Base-by-base conservation (phyloP, 2,797 vertebrate genomes). In the Mallotus villosus region DNA sequence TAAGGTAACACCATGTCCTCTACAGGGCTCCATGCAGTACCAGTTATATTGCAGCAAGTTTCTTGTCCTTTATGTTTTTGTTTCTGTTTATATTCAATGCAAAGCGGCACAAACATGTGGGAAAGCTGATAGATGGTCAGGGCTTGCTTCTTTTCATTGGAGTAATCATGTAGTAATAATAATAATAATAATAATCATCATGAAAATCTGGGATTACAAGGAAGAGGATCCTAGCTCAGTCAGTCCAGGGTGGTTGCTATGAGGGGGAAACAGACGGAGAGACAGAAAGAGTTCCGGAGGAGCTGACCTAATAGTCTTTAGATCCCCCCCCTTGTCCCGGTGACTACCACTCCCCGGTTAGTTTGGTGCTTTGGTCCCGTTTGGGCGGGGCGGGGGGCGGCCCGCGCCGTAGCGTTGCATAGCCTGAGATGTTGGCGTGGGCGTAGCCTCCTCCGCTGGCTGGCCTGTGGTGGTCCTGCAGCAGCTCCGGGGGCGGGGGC, bases 281-380 rank as follows among this genome's bases (percentile, higher is more conserved):
- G 63, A 83, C 71, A 61, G 55, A 34, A 41, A 12, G 67, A 64
- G 82, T 79, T 75, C 72, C 75, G 74, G 71, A 63, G 34, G 75
- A 65, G 68, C 76, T 77, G 73, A 74, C 71, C 82, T 76, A 75
- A 53, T 79, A 67, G 74, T 77, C n/a, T 71, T 69, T 70, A 77
- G 77, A 80, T 59, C 46, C 78, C 16, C 79, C 67, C 66, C 69
- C 64, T 19, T 5, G 63, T 74, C 74, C 37, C 17, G 22, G 62
- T 55, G 32, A 70, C 85, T 92, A 96, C 96, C 97, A 99, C 60
- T 99, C 97, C 81, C 95, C 87, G 0, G 96, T 98, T 81, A 99
- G 94, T 92, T 98, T 99, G 88, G 97, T 99, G 91, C 92, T 99
- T 90, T 99, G 96, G 95, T 99, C 98, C 91, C 97, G 94, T 83